Percentiles rank a stretch among this genome's conserved stretches.
Conservation (phyloP, 2,888 invertebrate species). For the Elegia similella region DNA sequence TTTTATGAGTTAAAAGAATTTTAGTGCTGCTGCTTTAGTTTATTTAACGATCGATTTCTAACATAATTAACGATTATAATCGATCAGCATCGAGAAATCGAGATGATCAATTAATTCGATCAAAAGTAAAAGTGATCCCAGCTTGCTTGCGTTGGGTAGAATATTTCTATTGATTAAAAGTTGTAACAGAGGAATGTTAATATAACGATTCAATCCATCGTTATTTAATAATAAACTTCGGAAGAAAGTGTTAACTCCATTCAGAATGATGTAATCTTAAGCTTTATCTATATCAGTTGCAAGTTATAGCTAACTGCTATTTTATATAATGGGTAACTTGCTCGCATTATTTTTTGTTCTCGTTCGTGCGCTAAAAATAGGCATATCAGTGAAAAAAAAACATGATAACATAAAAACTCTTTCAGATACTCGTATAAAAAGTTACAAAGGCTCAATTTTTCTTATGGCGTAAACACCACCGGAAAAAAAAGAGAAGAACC, state of each 20-base stretch:
- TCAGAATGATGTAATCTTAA: background rate
- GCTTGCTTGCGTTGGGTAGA: conserved; percentile 6
- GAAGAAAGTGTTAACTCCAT: background rate
- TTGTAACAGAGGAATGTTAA: conserved; percentile 2
- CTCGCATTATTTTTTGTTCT: no score
- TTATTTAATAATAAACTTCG: background rate
- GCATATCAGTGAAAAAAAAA: no score
- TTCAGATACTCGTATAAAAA: no score
- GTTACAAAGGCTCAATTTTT: no score
- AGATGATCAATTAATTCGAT: conserved; percentile 5
- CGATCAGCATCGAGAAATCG: conserved; percentile 4
- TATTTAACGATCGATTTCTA: conserved; percentile 13
- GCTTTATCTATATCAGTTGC: background rate
- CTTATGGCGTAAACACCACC: no score
- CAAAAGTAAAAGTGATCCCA: conserved; percentile 17
- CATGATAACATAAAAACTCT: no score
- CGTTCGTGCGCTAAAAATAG: no score
- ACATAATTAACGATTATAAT: conserved; percentile 11
- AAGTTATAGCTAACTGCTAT: no score
- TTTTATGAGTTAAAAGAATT: no score
- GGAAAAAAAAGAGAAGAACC: no score
- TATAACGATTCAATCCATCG: background rate
- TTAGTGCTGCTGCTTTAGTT: background rate
- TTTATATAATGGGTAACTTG: no score
- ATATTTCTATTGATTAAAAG: conserved; percentile 12